A percentile compares a stretch with the other conserved stretches of the same genome.
phyloP scores from a whole-genome alignment of 2,113 vertebrate species.

The Micromys minutus region DNA sequence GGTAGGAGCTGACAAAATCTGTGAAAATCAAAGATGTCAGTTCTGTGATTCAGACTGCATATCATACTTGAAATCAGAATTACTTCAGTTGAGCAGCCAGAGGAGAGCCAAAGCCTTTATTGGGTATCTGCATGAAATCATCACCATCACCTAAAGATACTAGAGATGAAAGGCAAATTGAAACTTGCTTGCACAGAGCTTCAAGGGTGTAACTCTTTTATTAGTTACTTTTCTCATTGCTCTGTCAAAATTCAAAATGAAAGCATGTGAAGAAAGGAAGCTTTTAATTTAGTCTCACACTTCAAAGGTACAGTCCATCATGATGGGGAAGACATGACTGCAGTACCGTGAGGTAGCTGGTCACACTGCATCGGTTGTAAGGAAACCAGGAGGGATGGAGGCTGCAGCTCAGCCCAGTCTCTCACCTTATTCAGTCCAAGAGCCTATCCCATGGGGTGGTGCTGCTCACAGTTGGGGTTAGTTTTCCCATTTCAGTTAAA shows the following conservation, averaged over 20 bases:
- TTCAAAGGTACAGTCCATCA: background rate
- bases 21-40: slow-evolving; percentile 1
- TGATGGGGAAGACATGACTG: background rate
- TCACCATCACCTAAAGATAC: slow-evolving; percentile 21
- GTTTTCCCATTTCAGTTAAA: background rate
- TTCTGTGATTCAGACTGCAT: background rate
- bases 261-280: background rate
- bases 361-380: background rate
- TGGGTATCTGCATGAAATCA: slow-evolving; percentile 40
- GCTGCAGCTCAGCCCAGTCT: background rate
- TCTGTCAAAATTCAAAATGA: background rate
- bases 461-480: background rate
- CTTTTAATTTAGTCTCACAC: background rate
- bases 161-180: slow-evolving; percentile 11
- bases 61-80: slow-evolving; percentile 23
- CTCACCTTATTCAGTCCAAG: background rate
- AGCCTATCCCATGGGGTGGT: background rate
- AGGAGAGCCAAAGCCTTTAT: background rate
- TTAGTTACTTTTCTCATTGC: background rate
- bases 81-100: background rate
- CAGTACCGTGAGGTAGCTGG: background rate
- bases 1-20: background rate
- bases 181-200: background rate
- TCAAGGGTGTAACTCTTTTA: background rate
- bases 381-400: background rate